Evolutionary conservation across 2,797 vertebrate species (phyloP), one percentile per base, ranked within the genome.

Genomic region (Betta splendens): DNA sequence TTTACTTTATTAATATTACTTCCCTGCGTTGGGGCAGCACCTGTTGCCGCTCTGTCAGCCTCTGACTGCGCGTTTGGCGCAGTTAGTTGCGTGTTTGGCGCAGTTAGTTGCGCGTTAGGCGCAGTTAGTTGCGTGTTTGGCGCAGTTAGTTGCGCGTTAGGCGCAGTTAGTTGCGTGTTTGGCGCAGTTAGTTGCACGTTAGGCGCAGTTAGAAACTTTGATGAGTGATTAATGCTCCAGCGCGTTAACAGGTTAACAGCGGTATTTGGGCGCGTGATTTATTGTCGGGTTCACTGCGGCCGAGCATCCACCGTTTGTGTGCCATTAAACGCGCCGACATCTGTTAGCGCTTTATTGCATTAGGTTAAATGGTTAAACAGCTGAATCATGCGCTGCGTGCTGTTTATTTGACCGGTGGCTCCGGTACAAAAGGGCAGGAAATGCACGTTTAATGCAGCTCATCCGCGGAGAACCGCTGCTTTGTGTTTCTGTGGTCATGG

Each of bases 401-500:
- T 22, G 2, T 47, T 40, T 23, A 47, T 26, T 22, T 23, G 15
- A 22, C 12, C 13, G 5, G 9, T 13, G 5, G 9, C 43, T 17
- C 2, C 29, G 20, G 45, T 7, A 40, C 44, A 38, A 58, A 26
- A 23, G 18, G 36, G 15, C 51, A 64, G 62, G 77, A 76, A 77
- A 62, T 51, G 45, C 51, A 45, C 25, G 11, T 58, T 77, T 56
- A 70, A 66, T 74, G 44, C 51, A 71, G 9, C 51, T 66, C 46
- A 64, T 49, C 50, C 17, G 29, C 60, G 37, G 57, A 67, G 78
- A 67, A 61, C 18, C 47, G 49, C 13, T 46, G 35, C 66, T 82
- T 86, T 89, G 77, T 87, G 53, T 78, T 81, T 80, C 45, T 12
- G 74, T 64, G 8, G 57, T 67, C 80, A 84, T 77, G 78, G 47